Evolutionary conservation across 2,797 vertebrate genomes (phyloP).

Genomic region (Xerus rutilus): DNA sequence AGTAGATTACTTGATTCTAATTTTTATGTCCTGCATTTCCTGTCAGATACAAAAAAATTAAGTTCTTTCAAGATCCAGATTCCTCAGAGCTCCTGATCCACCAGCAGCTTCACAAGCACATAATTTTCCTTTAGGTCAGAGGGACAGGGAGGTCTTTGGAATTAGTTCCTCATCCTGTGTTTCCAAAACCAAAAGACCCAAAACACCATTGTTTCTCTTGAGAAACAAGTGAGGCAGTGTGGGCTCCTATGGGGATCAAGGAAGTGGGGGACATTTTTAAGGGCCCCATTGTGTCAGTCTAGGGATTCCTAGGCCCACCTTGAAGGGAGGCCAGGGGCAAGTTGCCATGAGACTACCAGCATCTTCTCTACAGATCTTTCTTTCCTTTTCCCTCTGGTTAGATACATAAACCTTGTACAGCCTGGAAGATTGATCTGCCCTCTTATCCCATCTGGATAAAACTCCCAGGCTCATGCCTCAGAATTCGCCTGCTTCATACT

Average conservation of each 20-base stretch:
- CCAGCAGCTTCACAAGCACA: background rate
- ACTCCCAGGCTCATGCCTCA: constrained; percentile 87
- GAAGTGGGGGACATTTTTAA: background rate
- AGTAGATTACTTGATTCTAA: background rate
- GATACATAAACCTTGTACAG: constrained; percentile 83
- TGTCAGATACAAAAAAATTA: background rate
- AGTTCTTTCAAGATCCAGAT: background rate
- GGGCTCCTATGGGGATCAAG: background rate
- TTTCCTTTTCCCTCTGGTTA: constrained; percentile 83
- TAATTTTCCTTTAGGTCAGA: background rate
- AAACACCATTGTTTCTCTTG: constrained; percentile 35
- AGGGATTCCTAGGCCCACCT: background rate
- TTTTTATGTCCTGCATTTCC: background rate
- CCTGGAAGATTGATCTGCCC: constrained; percentile 65
- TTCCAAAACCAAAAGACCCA: constrained; percentile 41
- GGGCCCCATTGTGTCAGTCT: background rate
- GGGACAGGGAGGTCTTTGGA: background rate
- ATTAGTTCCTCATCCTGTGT: background rate
- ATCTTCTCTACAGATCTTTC: constrained; percentile 39
- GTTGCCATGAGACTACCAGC: background rate
- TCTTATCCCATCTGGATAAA: constrained; percentile 87
- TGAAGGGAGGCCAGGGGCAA: background rate
- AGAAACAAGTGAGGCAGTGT: background rate
- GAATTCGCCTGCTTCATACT: constrained; percentile 79
- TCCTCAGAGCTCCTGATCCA: background rate